Evolutionary conservation across 2,797 vertebrate species (phyloP), one percentile per base, ranked within the genome.

Genomic region (Morus bassanus): DNA sequence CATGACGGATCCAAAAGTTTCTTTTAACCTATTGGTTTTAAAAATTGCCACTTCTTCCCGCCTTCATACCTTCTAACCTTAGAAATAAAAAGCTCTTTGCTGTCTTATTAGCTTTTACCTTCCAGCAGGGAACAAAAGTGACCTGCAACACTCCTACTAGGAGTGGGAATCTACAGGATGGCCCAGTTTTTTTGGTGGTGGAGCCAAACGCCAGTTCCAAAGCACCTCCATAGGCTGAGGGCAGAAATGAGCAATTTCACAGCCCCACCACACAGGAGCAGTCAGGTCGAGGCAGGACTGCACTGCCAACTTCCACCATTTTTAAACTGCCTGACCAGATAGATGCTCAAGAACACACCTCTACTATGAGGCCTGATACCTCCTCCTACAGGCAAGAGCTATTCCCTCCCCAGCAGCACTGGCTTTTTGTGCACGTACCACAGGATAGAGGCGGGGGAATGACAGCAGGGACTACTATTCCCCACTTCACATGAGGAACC

Each of bases 401-500:
- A 4, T 5, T 45, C 16, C 16, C 10, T 63, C 11, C 11, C 4
- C n/a, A 76, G 56, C 13, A 77, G 14, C 24, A 23, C 8, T 8
- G 15, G 35, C 17, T 18, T 41, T 63, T 68, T 60, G 13, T 1
- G 0, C 21, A 30, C 4, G 2, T 23, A 25, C n/a, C 31, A 61
- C 16, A 28, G 30, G 15, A 54, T 2, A 8, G 11, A 10, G 37
- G 37, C 37, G 37, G 37, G 37, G 37, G 37, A 13, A 18, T 2
- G 3, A 28, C 54, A 88, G 30, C 13, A 51, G 39, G 30, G 33
- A 37, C 45, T 70, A 27, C 53, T 25, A 16, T 25, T 68, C 24
- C 43, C 15, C 43, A 13, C 18, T 56, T 70, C 21, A 43, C 8
- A 22, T 18, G 30, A 41, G 46, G 69, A 82, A 46, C 24, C 9